A percentile compares a stretch with the other conserved stretches of the same genome.
phyloP scores from a whole-genome alignment of 2,113 vertebrate genomes.

The Dermatemys mawii region DNA sequence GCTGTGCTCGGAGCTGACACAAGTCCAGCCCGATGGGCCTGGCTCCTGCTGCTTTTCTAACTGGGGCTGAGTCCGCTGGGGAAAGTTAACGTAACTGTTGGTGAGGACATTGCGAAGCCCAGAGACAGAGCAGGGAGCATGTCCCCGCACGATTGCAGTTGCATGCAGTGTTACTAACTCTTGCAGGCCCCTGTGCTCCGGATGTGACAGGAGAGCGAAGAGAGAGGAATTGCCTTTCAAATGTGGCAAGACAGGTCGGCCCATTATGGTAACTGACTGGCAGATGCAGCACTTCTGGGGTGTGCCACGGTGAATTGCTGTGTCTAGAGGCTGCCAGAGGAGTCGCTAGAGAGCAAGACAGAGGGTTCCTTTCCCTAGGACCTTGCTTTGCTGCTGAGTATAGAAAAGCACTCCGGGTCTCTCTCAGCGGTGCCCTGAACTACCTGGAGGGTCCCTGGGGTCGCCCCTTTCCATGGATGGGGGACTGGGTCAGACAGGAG shows the following conservation, averaged over 20 bases:
- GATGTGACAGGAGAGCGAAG: not conserved
- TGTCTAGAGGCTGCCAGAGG: not conserved
- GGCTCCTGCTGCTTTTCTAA: not conserved
- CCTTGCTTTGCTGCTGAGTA: too few species aligned
- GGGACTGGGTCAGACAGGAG: not conserved
- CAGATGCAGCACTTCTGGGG: not conserved
- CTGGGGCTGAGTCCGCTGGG: not conserved
- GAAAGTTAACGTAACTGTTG: not conserved
- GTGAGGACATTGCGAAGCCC: not conserved
- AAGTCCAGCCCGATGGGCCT: not conserved
- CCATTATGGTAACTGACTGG: not conserved
- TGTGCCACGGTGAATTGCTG: too few species aligned
- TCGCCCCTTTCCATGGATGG: not conserved
- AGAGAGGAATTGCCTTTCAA: not conserved
- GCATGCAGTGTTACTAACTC: not conserved
- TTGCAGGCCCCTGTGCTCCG: not conserved
- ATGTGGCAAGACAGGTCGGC: not conserved
- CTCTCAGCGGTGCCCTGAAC: not conserved
- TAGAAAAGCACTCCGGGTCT: not conserved
- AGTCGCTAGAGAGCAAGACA: not conserved
- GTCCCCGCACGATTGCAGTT: not conserved
- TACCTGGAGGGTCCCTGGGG: not conserved
- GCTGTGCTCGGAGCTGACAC: not conserved
- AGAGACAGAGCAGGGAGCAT: not conserved
- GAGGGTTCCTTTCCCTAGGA: too few species aligned